Evolutionary conservation across 1,140 invertebrate species (phyloP).

Genomic region (Zophobas morio): DNA sequence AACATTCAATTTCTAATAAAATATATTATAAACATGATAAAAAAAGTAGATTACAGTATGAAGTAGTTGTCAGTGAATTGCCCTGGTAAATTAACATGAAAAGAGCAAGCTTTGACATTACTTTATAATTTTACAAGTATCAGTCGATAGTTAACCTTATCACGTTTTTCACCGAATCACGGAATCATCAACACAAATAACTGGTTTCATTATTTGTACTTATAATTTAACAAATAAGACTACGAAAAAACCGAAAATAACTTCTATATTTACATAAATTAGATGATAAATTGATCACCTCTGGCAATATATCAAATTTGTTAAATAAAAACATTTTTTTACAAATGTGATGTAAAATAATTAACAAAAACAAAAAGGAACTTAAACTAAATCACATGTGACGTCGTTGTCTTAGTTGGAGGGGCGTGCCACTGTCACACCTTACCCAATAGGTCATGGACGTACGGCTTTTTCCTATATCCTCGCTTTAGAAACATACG

Average conservation of each 20-base stretch:
- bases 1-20: background rate
- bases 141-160: slow-evolving; percentile 8
- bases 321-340: background rate
- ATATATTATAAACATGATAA: slow-evolving; percentile 9
- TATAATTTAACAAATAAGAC: background rate
- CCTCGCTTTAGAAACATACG: slow-evolving; percentile 81
- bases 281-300: background rate
- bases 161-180: background rate
- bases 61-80: background rate
- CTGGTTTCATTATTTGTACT: background rate
- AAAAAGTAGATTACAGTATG: background rate
- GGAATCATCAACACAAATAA: background rate
- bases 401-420: slow-evolving; percentile 17
- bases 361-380: slow-evolving; percentile 12
- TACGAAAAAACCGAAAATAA: background rate
- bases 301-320: background rate
- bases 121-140: slow-evolving; percentile 1
- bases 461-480: slow-evolving; percentile 79
- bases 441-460: slow-evolving; percentile 76
- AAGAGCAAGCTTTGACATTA: background rate
- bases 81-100: background rate
- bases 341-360: slow-evolving; percentile 12
- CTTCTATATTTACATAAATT: background rate
- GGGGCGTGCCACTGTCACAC: slow-evolving; percentile 68
- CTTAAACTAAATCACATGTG: slow-evolving; percentile 20